Base-by-base conservation (phyloP, 2,888 invertebrate species). In the Ariolimax columbianus region DNA sequence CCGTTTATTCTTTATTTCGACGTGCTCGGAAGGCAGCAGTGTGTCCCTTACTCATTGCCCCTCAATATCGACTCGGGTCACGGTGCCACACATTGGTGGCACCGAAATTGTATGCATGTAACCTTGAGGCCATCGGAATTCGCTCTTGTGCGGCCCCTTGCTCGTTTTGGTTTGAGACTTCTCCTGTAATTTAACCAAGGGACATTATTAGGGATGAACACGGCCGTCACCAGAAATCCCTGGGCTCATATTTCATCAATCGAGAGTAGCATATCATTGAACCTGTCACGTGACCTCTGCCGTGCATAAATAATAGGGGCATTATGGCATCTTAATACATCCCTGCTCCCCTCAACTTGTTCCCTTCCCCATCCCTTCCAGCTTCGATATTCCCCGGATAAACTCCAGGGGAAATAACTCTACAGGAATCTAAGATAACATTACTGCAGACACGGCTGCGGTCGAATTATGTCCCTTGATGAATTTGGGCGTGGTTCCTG, bases 241-340 rank as follows among this genome's bases (percentile, higher is more conserved):
- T 30, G 2, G 51, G n/a, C 75, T 47, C 75, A 51, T 77, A 43
- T 77, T 77, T 77, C 75, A 75, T 30, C 51, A 33, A 51, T 77
- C n/a, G 26, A 0, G 26, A 19, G 75, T n/a, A 77, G 51, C 51
- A 33, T 51, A 33, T 26, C 51, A 77, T 77, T 47, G 19, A 47
- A n/a, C 33, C 51, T 51, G 75, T 51, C 75, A 51, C 30, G 3
- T 19, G 75, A 77, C 51, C 72, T 51, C 33, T 72, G 68, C 36
- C 43, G 19, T 70, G 36, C n/a, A 68, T 17, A 72, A 70, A 81
- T 70, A 47, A 30, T 72, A 78, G n/a, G 4, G 19, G 59, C n/a
- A 55, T 19, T 38, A 59, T 43, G 26, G 55, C 73, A 59, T n/a
- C 38, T 55, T 14, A 72, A 38, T 36, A 43, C 36, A 19, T 51